Evolutionary conservation across 2,888 invertebrate species (phyloP).

Genomic region (Dryococelus australis): DNA sequence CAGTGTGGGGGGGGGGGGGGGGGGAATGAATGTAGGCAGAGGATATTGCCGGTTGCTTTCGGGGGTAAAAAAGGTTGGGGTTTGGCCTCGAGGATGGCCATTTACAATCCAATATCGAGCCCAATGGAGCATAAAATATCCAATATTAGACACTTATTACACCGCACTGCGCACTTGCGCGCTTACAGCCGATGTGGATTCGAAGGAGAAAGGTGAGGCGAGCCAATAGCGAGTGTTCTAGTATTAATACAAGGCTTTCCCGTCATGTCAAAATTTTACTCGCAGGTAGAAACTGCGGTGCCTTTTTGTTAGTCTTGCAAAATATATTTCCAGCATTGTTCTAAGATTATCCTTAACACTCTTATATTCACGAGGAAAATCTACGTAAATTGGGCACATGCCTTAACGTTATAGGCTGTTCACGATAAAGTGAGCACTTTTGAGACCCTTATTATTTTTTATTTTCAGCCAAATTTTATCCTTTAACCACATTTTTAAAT

Average conservation of each 20-base stretch:
- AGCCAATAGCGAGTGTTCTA: not conserved
- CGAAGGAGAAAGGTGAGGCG: not conserved
- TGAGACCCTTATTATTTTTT: too few species aligned
- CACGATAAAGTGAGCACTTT: too few species aligned
- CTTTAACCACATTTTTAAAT: too few species aligned
- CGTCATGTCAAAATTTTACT: not conserved
- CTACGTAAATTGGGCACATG: too few species aligned
- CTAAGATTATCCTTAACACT: too few species aligned
- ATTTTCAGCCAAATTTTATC: too few species aligned
- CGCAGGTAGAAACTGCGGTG: not conserved
- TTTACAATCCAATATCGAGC: not conserved
- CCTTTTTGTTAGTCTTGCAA: too few species aligned
- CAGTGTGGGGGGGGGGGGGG: not conserved
- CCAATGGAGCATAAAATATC: slow-evolving; percentile 16
- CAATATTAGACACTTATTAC: not conserved
- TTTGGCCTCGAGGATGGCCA: not conserved
- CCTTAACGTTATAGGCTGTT: too few species aligned
- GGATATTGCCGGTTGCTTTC: not conserved
- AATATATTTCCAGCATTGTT: too few species aligned
- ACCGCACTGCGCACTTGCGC: not conserved
- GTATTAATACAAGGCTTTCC: not conserved
- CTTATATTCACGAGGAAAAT: too few species aligned
- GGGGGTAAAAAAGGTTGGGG: not conserved
- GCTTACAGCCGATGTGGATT: not conserved
- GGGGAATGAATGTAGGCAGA: not conserved